Evolutionary conservation across 2,797 vertebrate genomes (phyloP).

Genomic region (Pangasius macronema): DNA sequence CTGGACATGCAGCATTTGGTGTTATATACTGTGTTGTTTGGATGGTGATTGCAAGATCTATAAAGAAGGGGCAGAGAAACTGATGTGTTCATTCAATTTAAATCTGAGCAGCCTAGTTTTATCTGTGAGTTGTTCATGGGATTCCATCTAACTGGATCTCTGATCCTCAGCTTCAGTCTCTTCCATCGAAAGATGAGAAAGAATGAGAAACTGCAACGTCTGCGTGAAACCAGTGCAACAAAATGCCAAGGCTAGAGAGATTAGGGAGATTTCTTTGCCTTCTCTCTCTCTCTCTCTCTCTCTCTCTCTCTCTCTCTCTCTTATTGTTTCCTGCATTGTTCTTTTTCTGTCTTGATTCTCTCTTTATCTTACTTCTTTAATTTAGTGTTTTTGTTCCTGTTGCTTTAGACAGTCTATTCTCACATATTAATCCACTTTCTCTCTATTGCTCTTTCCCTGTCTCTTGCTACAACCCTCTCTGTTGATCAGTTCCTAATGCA

Average conservation of each 20-base stretch:
- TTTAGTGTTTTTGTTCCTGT: not conserved
- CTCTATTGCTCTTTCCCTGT: not conserved
- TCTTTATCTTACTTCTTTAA: not conserved
- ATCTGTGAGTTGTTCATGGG: not conserved
- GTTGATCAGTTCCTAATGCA: not conserved
- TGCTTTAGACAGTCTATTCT: not conserved
- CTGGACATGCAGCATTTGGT: too few species aligned
- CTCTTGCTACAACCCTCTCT: not conserved
- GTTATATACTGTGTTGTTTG: too few species aligned
- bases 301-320: not conserved
- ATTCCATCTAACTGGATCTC: not conserved
- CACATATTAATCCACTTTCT: not conserved
- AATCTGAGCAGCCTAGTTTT: not conserved
- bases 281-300: not conserved
- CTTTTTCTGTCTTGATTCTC: not conserved
- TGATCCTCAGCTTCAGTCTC: not conserved
- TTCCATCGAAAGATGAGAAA: too few species aligned
- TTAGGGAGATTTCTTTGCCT: not conserved
- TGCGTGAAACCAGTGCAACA: too few species aligned
- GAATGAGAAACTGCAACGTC: too few species aligned
- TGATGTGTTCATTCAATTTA: too few species aligned
- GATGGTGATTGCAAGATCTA: too few species aligned
- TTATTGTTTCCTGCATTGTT: not conserved
- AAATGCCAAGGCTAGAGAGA: not conserved
- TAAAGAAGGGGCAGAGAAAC: too few species aligned